Evolutionary conservation across 2,888 invertebrate species (phyloP).

Genomic region (Neoaliturus tenellus): DNA sequence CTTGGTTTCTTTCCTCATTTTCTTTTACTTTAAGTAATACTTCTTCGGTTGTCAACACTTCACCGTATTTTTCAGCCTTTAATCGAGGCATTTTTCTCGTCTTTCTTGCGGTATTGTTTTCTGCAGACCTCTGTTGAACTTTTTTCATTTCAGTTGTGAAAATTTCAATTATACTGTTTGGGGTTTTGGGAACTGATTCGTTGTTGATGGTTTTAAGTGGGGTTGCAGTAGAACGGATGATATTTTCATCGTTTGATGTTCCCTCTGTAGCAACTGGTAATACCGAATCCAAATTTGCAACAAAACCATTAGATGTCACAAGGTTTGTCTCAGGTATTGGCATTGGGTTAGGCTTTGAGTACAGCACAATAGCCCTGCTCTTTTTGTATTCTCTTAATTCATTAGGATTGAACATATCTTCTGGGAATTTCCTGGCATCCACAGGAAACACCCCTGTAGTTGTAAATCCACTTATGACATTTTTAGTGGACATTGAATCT

Average conservation of each 20-base stretch:
- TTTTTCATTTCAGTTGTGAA: not conserved
- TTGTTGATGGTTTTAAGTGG: not conserved
- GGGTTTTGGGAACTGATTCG: not conserved
- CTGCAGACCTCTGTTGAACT: not conserved
- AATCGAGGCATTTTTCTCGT: not conserved
- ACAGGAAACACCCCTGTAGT: slow-evolving; percentile 3
- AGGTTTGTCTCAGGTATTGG: not conserved
- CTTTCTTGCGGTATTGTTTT: not conserved
- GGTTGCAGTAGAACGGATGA: not conserved
- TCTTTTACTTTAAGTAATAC: not conserved
- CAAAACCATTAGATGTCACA: not conserved
- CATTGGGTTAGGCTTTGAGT: not conserved
- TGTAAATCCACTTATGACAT: slow-evolving; percentile 5
- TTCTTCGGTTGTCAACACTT: not conserved
- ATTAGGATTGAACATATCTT: slow-evolving; percentile 12
- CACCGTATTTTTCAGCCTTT: not conserved
- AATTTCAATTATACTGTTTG: not conserved
- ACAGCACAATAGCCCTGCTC: slow-evolving; percentile 7
- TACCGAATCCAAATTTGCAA: not conserved
- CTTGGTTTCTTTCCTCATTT: not conserved
- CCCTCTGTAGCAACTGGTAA: not conserved
- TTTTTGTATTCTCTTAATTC: slow-evolving; percentile 2
- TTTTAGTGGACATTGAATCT: not conserved
- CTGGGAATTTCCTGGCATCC: not conserved
- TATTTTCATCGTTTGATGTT: not conserved